Evolutionary conservation across 1,140 invertebrate genomes (phyloP).

Genomic region (Harlomillsia oculata): DNA sequence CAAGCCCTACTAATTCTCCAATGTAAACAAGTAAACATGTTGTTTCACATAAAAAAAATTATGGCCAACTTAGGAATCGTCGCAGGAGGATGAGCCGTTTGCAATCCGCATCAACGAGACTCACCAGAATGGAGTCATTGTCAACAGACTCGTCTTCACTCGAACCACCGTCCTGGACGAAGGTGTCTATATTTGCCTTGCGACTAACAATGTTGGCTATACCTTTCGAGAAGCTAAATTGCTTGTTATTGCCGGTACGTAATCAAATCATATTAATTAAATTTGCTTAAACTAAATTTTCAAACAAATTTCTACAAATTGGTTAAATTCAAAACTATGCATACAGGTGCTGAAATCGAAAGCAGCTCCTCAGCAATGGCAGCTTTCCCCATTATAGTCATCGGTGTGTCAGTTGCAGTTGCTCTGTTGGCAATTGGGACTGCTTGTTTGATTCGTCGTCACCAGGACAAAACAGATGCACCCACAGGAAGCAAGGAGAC

Average conservation of each 20-base stretch:
- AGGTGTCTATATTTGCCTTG: slow-evolving; percentile 38
- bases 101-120: slow-evolving; percentile 32
- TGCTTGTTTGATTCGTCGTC: slow-evolving; percentile 20
- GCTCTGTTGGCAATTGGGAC: slow-evolving; percentile 24
- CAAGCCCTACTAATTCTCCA: too few species aligned
- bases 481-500: slow-evolving; percentile 8
- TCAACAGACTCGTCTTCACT: slow-evolving; percentile 36
- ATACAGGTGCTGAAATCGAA: slow-evolving; percentile 24
- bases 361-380: slow-evolving; percentile 16
- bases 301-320: not conserved
- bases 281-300: not conserved
- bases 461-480: slow-evolving; percentile 29
- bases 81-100: not conserved
- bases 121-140: slow-evolving; percentile 34
- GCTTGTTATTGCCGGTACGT: slow-evolving; percentile 33
- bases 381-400: slow-evolving; percentile 30
- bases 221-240: slow-evolving; percentile 36
- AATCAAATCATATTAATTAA: not conserved
- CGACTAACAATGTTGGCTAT: slow-evolving; percentile 38
- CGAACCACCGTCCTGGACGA: slow-evolving; percentile 28
- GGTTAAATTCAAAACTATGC: not conserved
- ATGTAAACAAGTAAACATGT: too few species aligned
- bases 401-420: slow-evolving; percentile 21
- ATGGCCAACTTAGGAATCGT: not conserved
- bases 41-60: too few species aligned